Evolutionary conservation across 2,888 invertebrate species (phyloP).

Genomic region (Ceratothoa steindachneri): DNA sequence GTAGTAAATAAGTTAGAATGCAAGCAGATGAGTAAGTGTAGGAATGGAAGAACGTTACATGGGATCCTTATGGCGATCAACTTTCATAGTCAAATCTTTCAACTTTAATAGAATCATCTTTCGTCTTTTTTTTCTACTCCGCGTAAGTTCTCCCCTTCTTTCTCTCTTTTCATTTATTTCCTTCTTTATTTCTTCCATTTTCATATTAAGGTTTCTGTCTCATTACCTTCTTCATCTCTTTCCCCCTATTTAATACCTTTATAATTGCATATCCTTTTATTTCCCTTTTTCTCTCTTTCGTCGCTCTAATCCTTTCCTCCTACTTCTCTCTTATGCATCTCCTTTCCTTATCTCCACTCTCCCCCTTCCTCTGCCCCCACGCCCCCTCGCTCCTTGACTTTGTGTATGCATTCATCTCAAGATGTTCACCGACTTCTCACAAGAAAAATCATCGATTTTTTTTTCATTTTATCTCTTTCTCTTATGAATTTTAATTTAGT

Average conservation of each 20-base stretch:
- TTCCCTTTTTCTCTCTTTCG: too few relatives aligned
- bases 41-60: not conserved
- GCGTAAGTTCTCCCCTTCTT: not conserved
- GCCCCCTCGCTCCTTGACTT: not conserved
- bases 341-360: not conserved
- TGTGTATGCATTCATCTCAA: not conserved
- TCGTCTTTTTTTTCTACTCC: not conserved
- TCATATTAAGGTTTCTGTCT: too few relatives aligned
- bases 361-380: constrained; percentile 6
- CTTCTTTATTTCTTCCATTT: constrained; percentile 1
- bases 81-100: not conserved
- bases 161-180: not conserved
- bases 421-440: not conserved
- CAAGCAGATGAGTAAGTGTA: not conserved
- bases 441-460: not conserved
- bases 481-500: too few relatives aligned
- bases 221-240: too few relatives aligned
- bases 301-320: constrained; percentile 1
- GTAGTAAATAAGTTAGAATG: too few relatives aligned
- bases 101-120: not conserved
- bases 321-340: not conserved
- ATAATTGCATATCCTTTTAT: too few relatives aligned
- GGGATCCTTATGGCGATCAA: not conserved
- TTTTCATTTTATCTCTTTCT: not conserved
- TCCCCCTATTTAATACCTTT: too few relatives aligned